phyloP scores from a whole-genome alignment of 2,888 invertebrate genomes.

The Graphium colonna region DNA sequence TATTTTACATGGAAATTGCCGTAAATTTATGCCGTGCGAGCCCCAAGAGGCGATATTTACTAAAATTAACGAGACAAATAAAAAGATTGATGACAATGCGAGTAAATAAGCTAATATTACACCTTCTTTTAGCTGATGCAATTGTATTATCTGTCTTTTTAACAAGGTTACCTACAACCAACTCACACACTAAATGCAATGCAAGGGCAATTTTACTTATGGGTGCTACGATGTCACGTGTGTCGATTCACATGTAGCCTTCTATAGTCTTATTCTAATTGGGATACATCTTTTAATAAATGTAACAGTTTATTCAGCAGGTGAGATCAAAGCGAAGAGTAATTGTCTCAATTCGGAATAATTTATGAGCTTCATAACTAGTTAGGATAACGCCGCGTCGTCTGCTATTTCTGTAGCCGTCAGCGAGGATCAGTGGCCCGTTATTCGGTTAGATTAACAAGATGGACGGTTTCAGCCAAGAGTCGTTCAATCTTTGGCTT shows the following conservation, averaged over 20 bases:
- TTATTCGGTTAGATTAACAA: constrained; percentile 39
- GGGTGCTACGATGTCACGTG: no score
- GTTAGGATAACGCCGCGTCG: constrained; percentile 1
- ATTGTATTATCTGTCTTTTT: no score
- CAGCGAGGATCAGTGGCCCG: constrained; percentile 4
- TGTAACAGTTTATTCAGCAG: not conserved
- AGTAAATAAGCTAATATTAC: no score
- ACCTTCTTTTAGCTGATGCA: no score
- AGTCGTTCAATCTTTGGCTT: constrained; percentile 49
- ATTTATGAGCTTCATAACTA: not conserved
- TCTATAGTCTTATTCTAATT: no score
- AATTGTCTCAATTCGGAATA: not conserved
- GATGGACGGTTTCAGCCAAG: constrained; percentile 45
- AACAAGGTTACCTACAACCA: no score
- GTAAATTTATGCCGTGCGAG: not conserved
- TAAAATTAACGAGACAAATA: no score
- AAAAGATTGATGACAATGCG: no score
- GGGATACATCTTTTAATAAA: no score
- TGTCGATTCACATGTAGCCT: no score
- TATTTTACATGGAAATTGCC: not conserved
- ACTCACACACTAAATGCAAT: no score
- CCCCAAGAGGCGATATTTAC: not conserved
- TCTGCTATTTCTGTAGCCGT: constrained; percentile 10
- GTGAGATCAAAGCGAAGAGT: constrained; percentile 5
- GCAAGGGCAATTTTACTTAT: no score